These are phyloP conservation scores for Perca fluviatilis DNA, from an alignment of 2,113 vertebrate species.

Conservation along the genomic window DNA sequence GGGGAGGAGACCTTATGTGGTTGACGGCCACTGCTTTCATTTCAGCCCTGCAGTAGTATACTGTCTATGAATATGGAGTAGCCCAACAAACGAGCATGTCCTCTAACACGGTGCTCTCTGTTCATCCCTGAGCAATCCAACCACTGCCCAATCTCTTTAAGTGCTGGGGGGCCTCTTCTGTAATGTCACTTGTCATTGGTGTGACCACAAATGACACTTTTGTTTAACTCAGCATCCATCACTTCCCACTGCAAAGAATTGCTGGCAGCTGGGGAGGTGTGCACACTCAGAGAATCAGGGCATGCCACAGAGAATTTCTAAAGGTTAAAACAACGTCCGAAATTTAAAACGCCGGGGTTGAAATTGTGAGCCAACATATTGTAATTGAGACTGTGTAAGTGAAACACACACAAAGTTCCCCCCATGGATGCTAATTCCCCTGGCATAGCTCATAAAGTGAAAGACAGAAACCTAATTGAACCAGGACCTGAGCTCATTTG, in stretches of 20 bases:
- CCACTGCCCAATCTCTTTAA: conserved; percentile 76
- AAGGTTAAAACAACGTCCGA: conserved; percentile 31
- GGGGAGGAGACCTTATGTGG: conserved; percentile 47
- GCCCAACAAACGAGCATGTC: conserved; percentile 66
- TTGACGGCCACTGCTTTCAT: conserved; percentile 59
- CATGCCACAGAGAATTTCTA: not conserved
- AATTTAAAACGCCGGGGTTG: not conserved
- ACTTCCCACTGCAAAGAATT: conserved; percentile 10
- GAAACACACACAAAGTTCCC: not conserved
- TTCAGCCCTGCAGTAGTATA: conserved; percentile 59
- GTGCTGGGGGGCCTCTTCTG: conserved; percentile 63
- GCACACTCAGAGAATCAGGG: not conserved
- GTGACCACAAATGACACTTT: conserved; percentile 73
- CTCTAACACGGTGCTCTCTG: conserved; percentile 58
- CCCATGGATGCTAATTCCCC: conserved; percentile 27
- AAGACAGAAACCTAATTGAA: conserved; percentile 54
- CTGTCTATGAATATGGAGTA: conserved; percentile 76
- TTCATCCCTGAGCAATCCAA: conserved; percentile 59
- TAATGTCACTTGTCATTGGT: conserved; percentile 80
- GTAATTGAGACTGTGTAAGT: conserved; percentile 10
- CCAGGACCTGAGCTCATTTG: conserved; percentile 58
- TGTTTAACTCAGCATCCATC: conserved; percentile 69
- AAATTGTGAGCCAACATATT: conserved; percentile 2
- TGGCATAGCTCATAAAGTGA: conserved; percentile 38
- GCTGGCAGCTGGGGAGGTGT: conserved; percentile 17